A percentile compares a stretch with the other conserved stretches of the same genome.
phyloP scores from a whole-genome alignment of 2,888 invertebrate species.

The Ceratothoa steindachneri region DNA sequence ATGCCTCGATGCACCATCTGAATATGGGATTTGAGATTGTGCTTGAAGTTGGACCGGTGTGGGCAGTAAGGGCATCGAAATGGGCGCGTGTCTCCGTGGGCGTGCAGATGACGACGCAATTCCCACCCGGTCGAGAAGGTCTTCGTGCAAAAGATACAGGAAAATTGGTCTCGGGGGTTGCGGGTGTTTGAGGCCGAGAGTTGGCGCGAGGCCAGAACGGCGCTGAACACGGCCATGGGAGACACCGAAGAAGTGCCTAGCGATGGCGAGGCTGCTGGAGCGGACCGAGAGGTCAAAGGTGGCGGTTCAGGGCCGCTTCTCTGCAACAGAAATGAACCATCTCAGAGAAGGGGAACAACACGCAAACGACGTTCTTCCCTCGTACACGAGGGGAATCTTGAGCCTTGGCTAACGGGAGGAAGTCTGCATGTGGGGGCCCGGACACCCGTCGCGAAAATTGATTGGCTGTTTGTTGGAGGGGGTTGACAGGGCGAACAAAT shows the following conservation, averaged over 20 bases:
- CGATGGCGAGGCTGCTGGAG: neutral
- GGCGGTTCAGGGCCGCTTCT: neutral
- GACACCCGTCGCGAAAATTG: too few species aligned
- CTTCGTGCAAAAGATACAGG: constrained; percentile 37
- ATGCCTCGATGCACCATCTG: constrained; percentile 33
- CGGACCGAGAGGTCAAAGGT: neutral
- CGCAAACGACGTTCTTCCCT: too few species aligned
- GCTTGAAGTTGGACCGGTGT: constrained; percentile 46
- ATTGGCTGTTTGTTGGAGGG: too few species aligned
- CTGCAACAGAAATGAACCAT: constrained; percentile 6
- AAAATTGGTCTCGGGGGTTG: neutral
- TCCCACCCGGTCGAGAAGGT: constrained; percentile 43
- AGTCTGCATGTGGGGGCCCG: too few species aligned
- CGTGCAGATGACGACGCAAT: constrained; percentile 40
- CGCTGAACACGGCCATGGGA: neutral
- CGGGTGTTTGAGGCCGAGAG: neutral
- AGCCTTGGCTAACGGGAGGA: too few species aligned
- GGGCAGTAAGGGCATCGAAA: constrained; percentile 43
- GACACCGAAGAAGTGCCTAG: neutral
- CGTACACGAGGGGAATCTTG: too few species aligned
- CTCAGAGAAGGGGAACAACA: constrained; percentile 1
- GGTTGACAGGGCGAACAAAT: too few species aligned
- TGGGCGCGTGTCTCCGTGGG: constrained; percentile 40
- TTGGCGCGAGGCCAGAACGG: neutral
- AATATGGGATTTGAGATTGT: constrained; percentile 44